phyloP scores from a whole-genome alignment of 2,797 vertebrate genomes.

The Mormyrus hasselquistii region DNA sequence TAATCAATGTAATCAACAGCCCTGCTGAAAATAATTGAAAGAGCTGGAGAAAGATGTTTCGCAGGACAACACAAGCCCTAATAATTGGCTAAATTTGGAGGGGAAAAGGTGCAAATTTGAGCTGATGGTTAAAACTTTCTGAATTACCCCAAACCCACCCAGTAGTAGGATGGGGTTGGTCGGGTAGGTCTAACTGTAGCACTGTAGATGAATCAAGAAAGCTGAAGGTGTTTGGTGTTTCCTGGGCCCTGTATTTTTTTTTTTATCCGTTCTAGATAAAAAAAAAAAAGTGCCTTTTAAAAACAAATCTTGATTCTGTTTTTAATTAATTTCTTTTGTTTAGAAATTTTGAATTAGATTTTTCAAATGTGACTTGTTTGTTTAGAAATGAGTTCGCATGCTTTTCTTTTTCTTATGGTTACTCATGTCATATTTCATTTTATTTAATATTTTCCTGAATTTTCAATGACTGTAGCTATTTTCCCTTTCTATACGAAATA shows the following conservation, averaged over 20 bases:
- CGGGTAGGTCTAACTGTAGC: not conserved
- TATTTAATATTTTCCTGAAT: slow-evolving; percentile 42
- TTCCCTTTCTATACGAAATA: slow-evolving; percentile 47
- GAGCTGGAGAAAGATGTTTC: not conserved
- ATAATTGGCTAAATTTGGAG: not conserved
- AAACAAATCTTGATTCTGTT: slow-evolving; percentile 1
- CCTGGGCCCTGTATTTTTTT: not conserved
- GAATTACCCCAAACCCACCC: not conserved
- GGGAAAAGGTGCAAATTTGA: not conserved
- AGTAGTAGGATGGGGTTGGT: not conserved
- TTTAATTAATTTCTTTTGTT: slow-evolving; percentile 16
- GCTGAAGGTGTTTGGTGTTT: not conserved
- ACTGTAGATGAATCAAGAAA: not conserved
- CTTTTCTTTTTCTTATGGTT: slow-evolving; percentile 37
- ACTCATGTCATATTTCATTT: slow-evolving; percentile 39
- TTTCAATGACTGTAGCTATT: slow-evolving; percentile 42
- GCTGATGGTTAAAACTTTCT: not conserved
- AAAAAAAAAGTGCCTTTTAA: not conserved
- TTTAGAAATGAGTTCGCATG: slow-evolving; percentile 40
- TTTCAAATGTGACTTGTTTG: slow-evolving; percentile 33
- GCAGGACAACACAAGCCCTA: not conserved
- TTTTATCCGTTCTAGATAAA: not conserved
- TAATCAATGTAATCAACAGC: not conserved
- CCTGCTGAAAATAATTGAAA: not conserved
- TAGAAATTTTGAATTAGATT: slow-evolving; percentile 6